These are phyloP conservation scores for Halocynthia roretzi DNA, from an alignment of 23 tunicate species.

Conservation along the genomic window DNA sequence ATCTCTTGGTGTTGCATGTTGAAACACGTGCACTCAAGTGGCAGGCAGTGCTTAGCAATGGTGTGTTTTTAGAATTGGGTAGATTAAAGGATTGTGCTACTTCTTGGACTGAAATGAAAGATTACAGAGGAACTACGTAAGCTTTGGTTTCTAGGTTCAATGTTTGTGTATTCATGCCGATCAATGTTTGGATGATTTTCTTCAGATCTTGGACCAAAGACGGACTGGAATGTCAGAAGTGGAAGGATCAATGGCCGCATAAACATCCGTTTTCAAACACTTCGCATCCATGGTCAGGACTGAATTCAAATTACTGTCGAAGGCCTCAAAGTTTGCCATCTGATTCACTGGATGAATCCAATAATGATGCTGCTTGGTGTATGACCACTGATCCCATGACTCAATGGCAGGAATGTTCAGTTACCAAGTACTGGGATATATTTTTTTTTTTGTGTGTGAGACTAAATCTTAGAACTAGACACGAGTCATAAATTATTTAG, in stretches of 20 bases:
- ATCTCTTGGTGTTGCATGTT: constrained; percentile 8
- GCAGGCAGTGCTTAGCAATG: constrained; percentile 35
- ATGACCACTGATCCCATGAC: constrained; percentile 49
- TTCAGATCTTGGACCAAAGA: constrained; percentile 73
- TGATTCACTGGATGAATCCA: constrained; percentile 28
- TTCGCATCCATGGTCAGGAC: constrained; percentile 9
- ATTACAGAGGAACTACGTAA: constrained; percentile 66
- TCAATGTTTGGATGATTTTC: not conserved
- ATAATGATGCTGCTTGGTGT: constrained; percentile 59
- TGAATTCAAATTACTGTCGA: constrained; percentile 49
- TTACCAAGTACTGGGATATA: constrained; percentile 31
- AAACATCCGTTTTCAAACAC: constrained; percentile 58
- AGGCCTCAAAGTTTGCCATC: constrained; percentile 67
- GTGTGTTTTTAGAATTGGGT: constrained; percentile 17
- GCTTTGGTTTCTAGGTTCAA: not conserved
- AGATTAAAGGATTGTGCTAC: constrained; percentile 55
- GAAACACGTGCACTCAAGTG: constrained; percentile 39
- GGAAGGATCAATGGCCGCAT: constrained; percentile 73
- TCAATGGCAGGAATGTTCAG: constrained; percentile 79
- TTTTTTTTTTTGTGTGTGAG: not conserved
- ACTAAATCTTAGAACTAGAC: not conserved
- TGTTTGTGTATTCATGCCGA: not conserved
- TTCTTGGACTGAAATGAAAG: constrained; percentile 51
- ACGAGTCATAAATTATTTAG: constrained; percentile 16
- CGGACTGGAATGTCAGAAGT: constrained; percentile 72